These are phyloP conservation scores for Rhagologus leucostigma DNA, from an alignment of 2,113 vertebrate species.

Conservation along the genomic window DNA sequence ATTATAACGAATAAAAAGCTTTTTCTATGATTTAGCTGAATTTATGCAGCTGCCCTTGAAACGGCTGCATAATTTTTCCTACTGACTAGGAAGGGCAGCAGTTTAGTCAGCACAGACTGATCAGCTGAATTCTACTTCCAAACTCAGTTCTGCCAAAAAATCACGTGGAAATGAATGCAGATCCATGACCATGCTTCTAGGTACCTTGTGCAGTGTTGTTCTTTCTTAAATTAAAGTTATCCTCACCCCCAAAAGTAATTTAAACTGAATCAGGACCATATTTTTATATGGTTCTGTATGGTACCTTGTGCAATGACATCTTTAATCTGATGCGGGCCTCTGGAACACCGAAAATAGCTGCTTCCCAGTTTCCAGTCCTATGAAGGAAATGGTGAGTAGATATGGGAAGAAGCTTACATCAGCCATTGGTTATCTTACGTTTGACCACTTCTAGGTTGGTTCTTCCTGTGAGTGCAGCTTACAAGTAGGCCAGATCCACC, in stretches of 20 bases:
- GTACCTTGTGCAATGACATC: background rate
- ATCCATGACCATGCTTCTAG: background rate
- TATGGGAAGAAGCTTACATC: background rate
- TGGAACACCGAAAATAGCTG: background rate
- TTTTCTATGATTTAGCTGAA: conserved; percentile 55
- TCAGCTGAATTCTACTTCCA: background rate
- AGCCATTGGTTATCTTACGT: background rate
- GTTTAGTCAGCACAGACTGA: conserved; percentile 4
- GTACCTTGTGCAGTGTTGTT: background rate
- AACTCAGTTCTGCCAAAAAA: background rate
- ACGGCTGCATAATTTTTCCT: conserved; percentile 59
- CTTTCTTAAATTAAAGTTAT: background rate
- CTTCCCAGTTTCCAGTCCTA: background rate
- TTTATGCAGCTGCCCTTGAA: conserved; percentile 67
- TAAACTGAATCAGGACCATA: background rate
- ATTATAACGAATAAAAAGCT: conserved; percentile 57
- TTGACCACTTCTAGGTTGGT: background rate
- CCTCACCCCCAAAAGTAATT: background rate
- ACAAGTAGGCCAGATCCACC: background rate
- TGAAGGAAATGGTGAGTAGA: background rate
- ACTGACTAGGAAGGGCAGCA: conserved; percentile 20
- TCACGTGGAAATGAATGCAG: background rate
- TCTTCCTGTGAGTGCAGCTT: background rate
- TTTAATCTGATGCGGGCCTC: background rate
- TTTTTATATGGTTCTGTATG: background rate